These are phyloP conservation scores for Cotesia chilonis DNA, from an alignment of 1,140 invertebrate species.

Conservation along the genomic window DNA sequence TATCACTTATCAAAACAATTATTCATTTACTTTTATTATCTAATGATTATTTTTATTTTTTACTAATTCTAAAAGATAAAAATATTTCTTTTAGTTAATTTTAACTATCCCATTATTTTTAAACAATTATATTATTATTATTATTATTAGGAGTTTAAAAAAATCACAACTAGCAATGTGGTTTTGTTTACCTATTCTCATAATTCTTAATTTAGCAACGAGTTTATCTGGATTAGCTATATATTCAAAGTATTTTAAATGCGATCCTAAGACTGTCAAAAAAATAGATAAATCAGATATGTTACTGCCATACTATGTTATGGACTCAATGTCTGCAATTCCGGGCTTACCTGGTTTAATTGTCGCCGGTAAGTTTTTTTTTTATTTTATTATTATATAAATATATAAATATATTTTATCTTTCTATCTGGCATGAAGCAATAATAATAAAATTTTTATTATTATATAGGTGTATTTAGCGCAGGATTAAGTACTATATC, in stretches of 20 bases:
- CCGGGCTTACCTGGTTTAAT: conserved; percentile 83
- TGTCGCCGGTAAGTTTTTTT: conserved; percentile 68
- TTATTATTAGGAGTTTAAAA: conserved; percentile 64
- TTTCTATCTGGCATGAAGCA: neutral
- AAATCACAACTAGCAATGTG: conserved; percentile 73
- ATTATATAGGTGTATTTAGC: conserved; percentile 75
- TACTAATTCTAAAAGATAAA: neutral
- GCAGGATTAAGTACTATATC: conserved; percentile 87
- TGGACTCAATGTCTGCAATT: conserved; percentile 74
- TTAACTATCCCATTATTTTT: neutral
- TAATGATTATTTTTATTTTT: neutral
- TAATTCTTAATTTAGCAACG: conserved; percentile 73
- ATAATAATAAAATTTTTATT: conserved; percentile 9
- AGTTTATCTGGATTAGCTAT: conserved; percentile 82
- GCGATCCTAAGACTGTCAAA: conserved; percentile 74
- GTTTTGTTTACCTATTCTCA: conserved; percentile 76
- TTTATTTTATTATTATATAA: neutral
- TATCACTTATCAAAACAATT: too few species aligned
- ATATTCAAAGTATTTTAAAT: conserved; percentile 77
- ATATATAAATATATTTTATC: neutral
- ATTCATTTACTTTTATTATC: too few species aligned
- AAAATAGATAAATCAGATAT: conserved; percentile 69
- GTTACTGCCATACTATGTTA: conserved; percentile 81
- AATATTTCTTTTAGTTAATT: conserved; percentile 27
- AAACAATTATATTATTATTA: conserved; percentile 18